Percentiles rank a stretch among this genome's conserved stretches.
phyloP scores from a whole-genome alignment of 2,797 vertebrate species.

The Cichlasoma orientale region DNA sequence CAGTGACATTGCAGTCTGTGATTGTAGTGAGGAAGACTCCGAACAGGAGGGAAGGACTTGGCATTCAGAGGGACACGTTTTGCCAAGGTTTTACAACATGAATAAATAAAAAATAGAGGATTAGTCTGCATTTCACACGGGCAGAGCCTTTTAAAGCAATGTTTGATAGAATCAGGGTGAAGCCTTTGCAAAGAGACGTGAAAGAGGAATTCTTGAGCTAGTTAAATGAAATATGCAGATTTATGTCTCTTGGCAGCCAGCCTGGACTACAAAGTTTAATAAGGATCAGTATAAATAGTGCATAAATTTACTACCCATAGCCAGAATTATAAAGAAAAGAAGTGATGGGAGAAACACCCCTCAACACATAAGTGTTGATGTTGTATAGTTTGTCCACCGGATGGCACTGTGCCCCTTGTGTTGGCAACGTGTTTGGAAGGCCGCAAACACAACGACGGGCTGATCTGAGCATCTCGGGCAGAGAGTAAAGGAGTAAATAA shows the following conservation, averaged over 20 bases:
- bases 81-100: constrained; percentile 62
- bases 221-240: constrained; percentile 8
- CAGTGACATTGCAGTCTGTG: constrained; percentile 49
- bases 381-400: not conserved
- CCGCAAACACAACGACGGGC: not conserved
- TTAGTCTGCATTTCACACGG: constrained; percentile 18
- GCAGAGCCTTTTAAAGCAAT: constrained; percentile 67
- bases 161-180: constrained; percentile 35
- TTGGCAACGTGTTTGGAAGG: too few relatives aligned
- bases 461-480: not conserved
- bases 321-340: not conserved
- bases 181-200: constrained; percentile 17
- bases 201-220: not conserved
- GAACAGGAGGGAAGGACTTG: constrained; percentile 46
- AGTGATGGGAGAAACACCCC: not conserved
- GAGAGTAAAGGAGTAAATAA: not conserved
- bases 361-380: not conserved
- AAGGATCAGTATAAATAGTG: not conserved
- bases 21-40: constrained; percentile 38
- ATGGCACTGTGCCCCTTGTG: not conserved
- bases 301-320: not conserved
- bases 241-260: not conserved
- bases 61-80: constrained; percentile 38
- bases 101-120: constrained; percentile 16
- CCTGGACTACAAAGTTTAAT: not conserved